Evolutionary conservation across 1,140 invertebrate species (phyloP).

Genomic region (Eupristina koningsbergeri): DNA sequence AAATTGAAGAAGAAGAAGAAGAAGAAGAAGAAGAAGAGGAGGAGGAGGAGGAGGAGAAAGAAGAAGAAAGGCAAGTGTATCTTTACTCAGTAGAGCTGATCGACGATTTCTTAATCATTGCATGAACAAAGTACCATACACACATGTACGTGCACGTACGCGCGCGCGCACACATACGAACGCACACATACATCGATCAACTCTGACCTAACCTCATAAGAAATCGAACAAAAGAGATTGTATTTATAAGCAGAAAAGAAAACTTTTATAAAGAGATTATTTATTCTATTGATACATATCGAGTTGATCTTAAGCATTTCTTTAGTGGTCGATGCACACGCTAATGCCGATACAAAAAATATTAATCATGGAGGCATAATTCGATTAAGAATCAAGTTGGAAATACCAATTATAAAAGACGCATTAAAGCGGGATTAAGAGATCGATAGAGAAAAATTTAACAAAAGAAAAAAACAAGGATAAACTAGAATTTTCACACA

Average conservation of each 20-base stretch:
- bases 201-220: conserved; percentile 32
- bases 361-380: background rate
- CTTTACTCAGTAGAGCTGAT: conserved; percentile 13
- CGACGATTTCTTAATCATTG: conserved; percentile 33
- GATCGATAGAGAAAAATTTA: background rate
- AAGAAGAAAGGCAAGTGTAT: conserved; percentile 16
- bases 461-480: background rate
- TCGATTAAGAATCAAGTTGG: background rate
- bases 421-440: too few species aligned
- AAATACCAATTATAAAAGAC: background rate
- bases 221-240: conserved; percentile 48
- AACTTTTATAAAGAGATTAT: conserved; percentile 19
- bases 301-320: conserved; percentile 9
- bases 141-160: too few species aligned
- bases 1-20: conserved; percentile 3
- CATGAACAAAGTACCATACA: conserved; percentile 13
- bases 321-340: too few species aligned
- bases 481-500: background rate
- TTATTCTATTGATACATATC: conserved; percentile 23
- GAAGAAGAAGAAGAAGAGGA: background rate
- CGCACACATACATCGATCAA: conserved; percentile 42
- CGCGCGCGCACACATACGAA: too few species aligned
- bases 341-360: background rate
- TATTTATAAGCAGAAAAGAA: conserved; percentile 16
- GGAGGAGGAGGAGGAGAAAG: background rate